Evolutionary conservation across 2,113 vertebrate genomes (phyloP), one percentile per base, ranked within the genome.

Genomic region (Campylomormyrus numenius): DNA sequence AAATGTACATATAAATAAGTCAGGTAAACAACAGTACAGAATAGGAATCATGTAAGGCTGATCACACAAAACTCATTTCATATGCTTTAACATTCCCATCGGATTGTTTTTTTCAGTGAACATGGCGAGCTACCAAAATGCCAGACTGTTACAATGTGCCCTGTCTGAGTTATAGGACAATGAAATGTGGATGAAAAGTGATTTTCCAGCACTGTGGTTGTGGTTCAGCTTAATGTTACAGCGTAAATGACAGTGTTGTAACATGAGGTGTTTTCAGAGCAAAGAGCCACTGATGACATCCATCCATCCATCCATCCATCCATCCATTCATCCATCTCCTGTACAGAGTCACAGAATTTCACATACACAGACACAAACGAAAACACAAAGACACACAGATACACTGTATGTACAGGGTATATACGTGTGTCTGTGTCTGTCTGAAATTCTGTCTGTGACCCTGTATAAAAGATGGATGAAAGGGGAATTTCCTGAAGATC

Each of bases 401-500:
- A 7, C 19, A 56, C 53, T 21, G 1, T 21, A 56, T 24, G 53
- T 56, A 56, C 19, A 56, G 19, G 7, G 53, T 84, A 84, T 27
- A 27, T 27, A 27, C 27, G 8, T 62, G 24, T 66, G 8, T 66
- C 24, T n/a, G 58, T n/a, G 58, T 66, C 2, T 58, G 21, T 58
- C 21, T 58, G 56, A 58, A 58, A n/a, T 58, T 62, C 58, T 66
- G 58, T 66, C 19, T 56, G 53, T 56, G 8, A 66, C n/a, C 24
- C 9, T 10, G 8, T 27, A 66, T 27, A 27, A n/a, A 66, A 11
- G n/a, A 66, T 66, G 58, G 24, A 66, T 27, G 9, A 3, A 66
- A n/a, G 17, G 62, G 88, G 88, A 84, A 74, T 90, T 66, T 87
- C 85, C 85, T 52, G 83, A 50, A 85, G 13, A 48, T 85, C 31